Base-by-base conservation (phyloP, 2,888 invertebrate species). In the Penaeus monodon region DNA sequence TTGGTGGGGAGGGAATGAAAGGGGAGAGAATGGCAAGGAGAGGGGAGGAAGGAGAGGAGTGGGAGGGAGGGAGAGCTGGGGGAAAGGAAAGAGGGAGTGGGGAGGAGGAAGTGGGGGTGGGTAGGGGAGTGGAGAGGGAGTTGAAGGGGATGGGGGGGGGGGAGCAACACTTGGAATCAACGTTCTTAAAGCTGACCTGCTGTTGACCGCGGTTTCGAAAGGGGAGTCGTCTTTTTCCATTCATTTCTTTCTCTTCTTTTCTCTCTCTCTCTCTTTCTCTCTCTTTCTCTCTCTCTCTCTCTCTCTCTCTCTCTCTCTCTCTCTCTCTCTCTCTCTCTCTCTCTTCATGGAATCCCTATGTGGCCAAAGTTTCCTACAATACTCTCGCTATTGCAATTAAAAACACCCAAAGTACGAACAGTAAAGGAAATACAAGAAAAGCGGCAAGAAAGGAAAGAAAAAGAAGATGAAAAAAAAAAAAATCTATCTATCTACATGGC, bases 121-220 rank as follows among this genome's bases (percentile, higher is more conserved):
- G 10, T 14, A 20, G 17, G 57, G 57, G 57, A 20, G 17, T 33
- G 27, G n/a, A 27, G 12, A 24, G 29, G 64, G 4, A 7, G 20
- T 49, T n/a, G 63, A 38, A 4, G 24, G 65, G 80, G 44, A n/a
- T n/a, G 24, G 24, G 20, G 44, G 57, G 70, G n/a, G 33, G 79
- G 79, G 70, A 74, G 79, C 79, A 78, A 70, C 79, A 84, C 70
- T 38, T 70, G 79, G 78, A 63, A 78, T 78, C 84, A 68, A 70
- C 77, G 78, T 64, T 85, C 85, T 85, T 85, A 85, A 85, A 85
- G 79, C 57, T 85, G 85, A 85, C 17, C 17, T 17, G 17, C 57
- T 17, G 57, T 57, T 57, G 14, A 57, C 17, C 57, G 57, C 57
- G 17, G 57, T 12, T 57, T 57, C 17, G 57, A 57, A 57, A 57